These are phyloP conservation scores for Coreoperca whiteheadi DNA, from an alignment of 2,113 vertebrate species.

Conservation along the genomic window DNA sequence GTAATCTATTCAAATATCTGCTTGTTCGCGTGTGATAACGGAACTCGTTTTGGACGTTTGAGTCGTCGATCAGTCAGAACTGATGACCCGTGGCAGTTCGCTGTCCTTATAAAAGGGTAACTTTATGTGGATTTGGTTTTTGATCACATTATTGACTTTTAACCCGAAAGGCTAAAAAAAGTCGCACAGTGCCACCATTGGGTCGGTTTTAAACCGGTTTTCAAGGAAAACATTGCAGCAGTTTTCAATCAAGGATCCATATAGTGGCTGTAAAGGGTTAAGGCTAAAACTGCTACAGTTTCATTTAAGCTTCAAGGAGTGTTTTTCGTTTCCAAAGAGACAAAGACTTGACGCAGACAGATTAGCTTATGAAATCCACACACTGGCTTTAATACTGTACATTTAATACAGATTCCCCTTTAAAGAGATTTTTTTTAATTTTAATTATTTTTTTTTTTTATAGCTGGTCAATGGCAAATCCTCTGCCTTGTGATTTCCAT, in stretches of 20 bases:
- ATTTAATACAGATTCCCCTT: conserved; percentile 73
- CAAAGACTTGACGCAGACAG: conserved; percentile 40
- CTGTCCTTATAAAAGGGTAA: background rate
- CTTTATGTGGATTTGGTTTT: background rate
- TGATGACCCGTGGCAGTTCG: background rate
- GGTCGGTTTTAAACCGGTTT: conserved; percentile 17
- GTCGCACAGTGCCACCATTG: conserved; percentile 46
- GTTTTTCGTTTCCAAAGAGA: conserved; percentile 18
- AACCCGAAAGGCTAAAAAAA: conserved; percentile 8
- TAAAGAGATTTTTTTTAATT: conserved; percentile 14
- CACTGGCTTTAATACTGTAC: conserved; percentile 79
- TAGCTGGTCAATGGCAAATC: conserved; percentile 56
- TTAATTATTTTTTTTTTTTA: conserved; percentile 26
- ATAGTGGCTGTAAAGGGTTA: background rate
- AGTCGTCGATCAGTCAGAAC: background rate
- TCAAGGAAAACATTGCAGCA: background rate
- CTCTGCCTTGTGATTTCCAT: conserved; percentile 55
- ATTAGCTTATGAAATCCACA: conserved; percentile 60
- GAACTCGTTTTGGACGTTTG: background rate
- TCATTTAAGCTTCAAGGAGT: background rate
- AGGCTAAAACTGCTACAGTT: background rate
- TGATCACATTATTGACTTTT: background rate
- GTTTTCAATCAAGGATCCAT: background rate
- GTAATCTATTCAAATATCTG: no score
- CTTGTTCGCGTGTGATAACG: background rate